Base-by-base conservation (phyloP, 2,888 invertebrate species). In the Proisotoma minuta region DNA sequence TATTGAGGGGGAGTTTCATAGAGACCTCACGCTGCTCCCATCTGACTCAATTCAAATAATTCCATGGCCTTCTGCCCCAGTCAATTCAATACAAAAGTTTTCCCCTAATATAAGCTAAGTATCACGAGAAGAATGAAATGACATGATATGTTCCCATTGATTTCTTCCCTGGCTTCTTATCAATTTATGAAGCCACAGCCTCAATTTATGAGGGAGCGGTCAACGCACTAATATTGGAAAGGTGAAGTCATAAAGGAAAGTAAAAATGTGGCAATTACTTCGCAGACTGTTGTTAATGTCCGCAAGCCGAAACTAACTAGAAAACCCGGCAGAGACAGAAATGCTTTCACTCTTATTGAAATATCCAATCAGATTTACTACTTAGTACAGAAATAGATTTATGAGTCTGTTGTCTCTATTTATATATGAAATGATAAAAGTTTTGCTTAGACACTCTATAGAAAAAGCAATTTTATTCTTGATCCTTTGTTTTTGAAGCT, bases 101-200 rank as follows among this genome's bases (percentile, higher is more conserved):
- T n/a, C n/a, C n/a, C n/a, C n/a, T n/a, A n/a, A n/a, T n/a, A n/a
- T n/a, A n/a, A n/a, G n/a, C n/a, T n/a, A n/a, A n/a, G n/a, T n/a
- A n/a, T n/a, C n/a, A n/a, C n/a, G n/a, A n/a, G n/a, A n/a, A n/a
- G n/a, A n/a, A n/a, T n/a, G n/a, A n/a, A n/a, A n/a, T n/a, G n/a
- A n/a, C n/a, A n/a, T n/a, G n/a, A n/a, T n/a, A n/a, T n/a, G n/a
- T n/a, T n/a, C n/a, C n/a, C n/a, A n/a, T n/a, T n/a, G n/a, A n/a
- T 56, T 39, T 39, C 40, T 10, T 52, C 39, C 3, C 40, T 24
- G 39, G 28, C 52, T 57, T 51, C 62, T 65, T 62, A 65, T 65
- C 65, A 65, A 65, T 65, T 65, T 65, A 62, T 58, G 60, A 60
- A 15, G 39, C 26, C n/a, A 4, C 23, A 51, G 22, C 34, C 15